Conservation (phyloP, 2,888 invertebrate genomes). For the Arge pagana region DNA sequence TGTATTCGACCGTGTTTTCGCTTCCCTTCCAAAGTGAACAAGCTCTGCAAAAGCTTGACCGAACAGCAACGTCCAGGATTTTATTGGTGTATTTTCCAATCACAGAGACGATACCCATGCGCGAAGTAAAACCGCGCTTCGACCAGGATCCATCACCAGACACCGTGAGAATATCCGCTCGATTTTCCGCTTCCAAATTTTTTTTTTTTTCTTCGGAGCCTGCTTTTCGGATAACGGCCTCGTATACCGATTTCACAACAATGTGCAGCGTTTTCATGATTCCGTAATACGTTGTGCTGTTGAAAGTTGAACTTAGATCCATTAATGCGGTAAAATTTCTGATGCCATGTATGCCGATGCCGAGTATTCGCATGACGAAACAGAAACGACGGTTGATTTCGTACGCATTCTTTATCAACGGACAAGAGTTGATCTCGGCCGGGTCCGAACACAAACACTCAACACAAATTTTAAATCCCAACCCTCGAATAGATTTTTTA, state of each 20-base stretch:
- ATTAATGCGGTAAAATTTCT: conserved; percentile 28
- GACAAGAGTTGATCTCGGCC: conserved; percentile 32
- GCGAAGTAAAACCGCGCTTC: conserved; percentile 31
- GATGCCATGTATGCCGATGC: conserved; percentile 34
- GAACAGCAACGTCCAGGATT: conserved; percentile 31
- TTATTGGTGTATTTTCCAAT: conserved; percentile 35
- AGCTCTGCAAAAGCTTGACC: conserved; percentile 31
- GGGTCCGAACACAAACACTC: conserved; percentile 28
- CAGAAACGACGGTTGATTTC: conserved; percentile 36
- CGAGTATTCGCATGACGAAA: conserved; percentile 36
- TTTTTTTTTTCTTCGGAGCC: conserved; percentile 30
- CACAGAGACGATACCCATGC: conserved; percentile 30
- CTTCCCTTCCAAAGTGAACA: conserved; percentile 30
- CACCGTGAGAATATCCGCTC: conserved; percentile 25
- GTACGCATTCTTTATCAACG: conserved; percentile 29
- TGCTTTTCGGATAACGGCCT: conserved; percentile 23
- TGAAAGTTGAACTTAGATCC: conserved; percentile 19
- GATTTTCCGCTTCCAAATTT: conserved; percentile 25
- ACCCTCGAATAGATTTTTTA: conserved; percentile 27
- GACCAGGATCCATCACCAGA: conserved; percentile 28
- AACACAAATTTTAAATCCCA: conserved; percentile 34
- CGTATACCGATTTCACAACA: conserved; percentile 21
- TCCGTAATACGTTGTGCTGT: conserved; percentile 23
- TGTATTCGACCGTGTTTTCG: conserved; percentile 29
- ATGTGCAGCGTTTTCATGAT: conserved; percentile 21